phyloP scores from a whole-genome alignment of 2,113 vertebrate species.

The Callaeas wilsoni region DNA sequence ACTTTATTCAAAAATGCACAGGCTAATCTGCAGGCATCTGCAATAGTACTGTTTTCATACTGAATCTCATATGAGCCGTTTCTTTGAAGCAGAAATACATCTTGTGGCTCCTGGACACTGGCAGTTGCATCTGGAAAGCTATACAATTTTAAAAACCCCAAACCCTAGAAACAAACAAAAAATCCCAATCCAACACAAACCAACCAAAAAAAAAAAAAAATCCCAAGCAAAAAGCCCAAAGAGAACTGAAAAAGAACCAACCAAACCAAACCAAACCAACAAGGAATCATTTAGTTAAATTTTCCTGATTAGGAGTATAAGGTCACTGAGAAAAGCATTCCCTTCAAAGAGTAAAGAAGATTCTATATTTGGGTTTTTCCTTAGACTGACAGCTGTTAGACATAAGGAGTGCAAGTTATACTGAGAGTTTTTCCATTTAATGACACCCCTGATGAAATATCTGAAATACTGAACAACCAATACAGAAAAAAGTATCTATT shows the following conservation, averaged over 20 bases:
- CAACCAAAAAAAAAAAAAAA: accelerated
- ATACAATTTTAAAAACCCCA: background rate
- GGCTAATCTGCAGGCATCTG: background rate
- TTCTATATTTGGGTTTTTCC: background rate
- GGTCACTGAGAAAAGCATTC: background rate
- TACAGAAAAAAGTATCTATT: background rate
- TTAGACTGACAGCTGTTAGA: background rate
- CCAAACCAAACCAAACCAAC: background rate
- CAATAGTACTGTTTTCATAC: background rate
- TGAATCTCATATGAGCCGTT: background rate
- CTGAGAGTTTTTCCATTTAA: background rate
- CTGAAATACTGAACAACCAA: background rate
- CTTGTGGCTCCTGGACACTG: background rate
- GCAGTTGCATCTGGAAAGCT: background rate
- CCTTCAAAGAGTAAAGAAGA: background rate
- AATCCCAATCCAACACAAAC: background rate
- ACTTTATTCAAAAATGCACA: background rate
- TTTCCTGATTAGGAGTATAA: background rate
- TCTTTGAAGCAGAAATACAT: background rate
- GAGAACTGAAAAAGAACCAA: too few relatives aligned
- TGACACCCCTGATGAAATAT: background rate
- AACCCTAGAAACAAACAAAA: background rate
- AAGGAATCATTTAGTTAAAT: background rate
- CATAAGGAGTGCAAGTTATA: background rate
- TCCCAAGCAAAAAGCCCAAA: too few relatives aligned